Conservation (phyloP, 2,113 vertebrate genomes). For the Bambusicola thoracicus region DNA sequence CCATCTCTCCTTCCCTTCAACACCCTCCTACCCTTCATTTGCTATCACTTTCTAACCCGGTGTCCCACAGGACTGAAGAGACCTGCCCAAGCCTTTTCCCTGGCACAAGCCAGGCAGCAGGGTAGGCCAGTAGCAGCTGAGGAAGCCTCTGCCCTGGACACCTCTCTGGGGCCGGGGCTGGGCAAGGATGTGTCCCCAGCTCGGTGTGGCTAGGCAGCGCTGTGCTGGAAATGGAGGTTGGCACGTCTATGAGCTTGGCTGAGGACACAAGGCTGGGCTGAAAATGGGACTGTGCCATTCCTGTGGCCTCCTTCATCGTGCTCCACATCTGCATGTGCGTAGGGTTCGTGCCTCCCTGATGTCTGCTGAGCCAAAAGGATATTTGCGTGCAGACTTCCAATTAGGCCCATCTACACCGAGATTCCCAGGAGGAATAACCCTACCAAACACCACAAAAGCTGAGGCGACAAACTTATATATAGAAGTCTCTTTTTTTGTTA, state of each 20-base stretch:
- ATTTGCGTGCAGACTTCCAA: background rate
- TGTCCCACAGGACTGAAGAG: background rate
- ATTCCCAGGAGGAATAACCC: background rate
- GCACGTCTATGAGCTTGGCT: background rate
- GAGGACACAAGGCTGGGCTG: background rate
- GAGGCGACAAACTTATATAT: background rate
- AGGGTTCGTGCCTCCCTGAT: accelerated
- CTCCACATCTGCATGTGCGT: accelerated
- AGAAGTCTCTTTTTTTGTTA: background rate
- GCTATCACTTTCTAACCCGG: background rate
- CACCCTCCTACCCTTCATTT: background rate
- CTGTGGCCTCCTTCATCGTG: accelerated
- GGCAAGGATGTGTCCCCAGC: accelerated
- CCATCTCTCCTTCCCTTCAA: accelerated
- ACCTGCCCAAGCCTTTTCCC: background rate
- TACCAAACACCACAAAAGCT: background rate
- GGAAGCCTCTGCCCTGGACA: too few species aligned
- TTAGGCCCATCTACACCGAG: background rate
- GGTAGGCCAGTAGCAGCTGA: too few species aligned
- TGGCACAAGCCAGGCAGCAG: accelerated
- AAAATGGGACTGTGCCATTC: background rate
- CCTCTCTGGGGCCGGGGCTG: background rate
- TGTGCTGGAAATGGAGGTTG: background rate
- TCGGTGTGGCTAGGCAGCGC: background rate
- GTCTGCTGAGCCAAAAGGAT: background rate